Base-by-base conservation (phyloP, 2,888 invertebrate species). In the Rhogogaster chlorosoma region DNA sequence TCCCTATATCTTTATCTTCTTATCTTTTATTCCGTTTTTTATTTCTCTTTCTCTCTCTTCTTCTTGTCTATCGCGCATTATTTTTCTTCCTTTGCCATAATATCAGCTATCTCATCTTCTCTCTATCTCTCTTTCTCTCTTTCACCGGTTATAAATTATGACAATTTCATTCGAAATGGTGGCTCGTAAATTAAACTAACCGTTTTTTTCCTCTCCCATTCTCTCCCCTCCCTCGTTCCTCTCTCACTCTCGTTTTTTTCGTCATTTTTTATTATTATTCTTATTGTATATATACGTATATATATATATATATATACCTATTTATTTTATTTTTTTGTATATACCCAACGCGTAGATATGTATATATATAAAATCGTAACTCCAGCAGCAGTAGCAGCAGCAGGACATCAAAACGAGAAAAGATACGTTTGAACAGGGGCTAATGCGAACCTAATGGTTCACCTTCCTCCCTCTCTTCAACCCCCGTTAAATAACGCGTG, bases 121-220 rank as follows among this genome's bases (percentile, higher is more conserved):
- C 36, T 70, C 7, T 18, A 15, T 36, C 32, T 67, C n/a, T 70
- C 7, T n/a, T 6, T n/a, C 70, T 70, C 61, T 61, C 10, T 61
- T 12, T 9, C 61, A 38, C 67, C 57, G 49, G 70, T 83, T 86
- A 84, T 87, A 86, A 87, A 85, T 87, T 84, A 87, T 84, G 82
- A 84, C 26, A 64, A 85, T 75, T 87, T 71, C 75, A 84, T 75
- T 85, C 45, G 53, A 83, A 84, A 85, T 80, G 78, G 80, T 9
- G 4, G 36, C 70, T 32, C 32, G 70, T 32, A 36, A 38, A 71
- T 32, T 71, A 36, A 71, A 32, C 36, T n/a, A 71, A 71, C 36
- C 18, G n/a, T n/a, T 36, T 71, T 67, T 71, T 29, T 38, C 36
- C 9, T 38, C 38, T 18, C 38, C 7, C 32, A 29, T 29, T 29